Evolutionary conservation across 2,888 invertebrate genomes (phyloP).

Genomic region (Argyresthia goedartella): DNA sequence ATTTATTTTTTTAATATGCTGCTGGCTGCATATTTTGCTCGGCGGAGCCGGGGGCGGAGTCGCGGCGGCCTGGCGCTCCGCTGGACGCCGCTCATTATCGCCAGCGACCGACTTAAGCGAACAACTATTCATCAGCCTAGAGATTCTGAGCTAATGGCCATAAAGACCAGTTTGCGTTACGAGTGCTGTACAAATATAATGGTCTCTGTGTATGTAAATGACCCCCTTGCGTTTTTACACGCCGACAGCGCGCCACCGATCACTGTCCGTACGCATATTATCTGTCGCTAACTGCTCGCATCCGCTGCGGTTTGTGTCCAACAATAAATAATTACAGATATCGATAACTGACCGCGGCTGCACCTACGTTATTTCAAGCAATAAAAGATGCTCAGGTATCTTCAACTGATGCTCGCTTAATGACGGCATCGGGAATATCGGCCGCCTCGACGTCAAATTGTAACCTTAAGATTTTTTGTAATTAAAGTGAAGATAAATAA

Average conservation of each 20-base stretch:
- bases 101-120: conserved; percentile 8
- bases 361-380: conserved; percentile 29
- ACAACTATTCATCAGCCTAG: neutral
- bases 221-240: conserved; percentile 55
- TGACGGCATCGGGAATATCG: too few species aligned
- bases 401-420: neutral
- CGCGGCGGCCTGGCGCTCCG: conserved; percentile 23
- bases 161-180: neutral
- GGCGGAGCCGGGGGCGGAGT: conserved; percentile 24
- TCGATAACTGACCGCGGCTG: conserved; percentile 40
- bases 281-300: conserved; percentile 60
- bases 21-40: conserved; percentile 1
- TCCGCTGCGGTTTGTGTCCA: conserved; percentile 53
- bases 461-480: too few species aligned
- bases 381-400: conserved; percentile 32
- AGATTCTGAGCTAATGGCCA: neutral
- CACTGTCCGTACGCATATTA: conserved; percentile 54
- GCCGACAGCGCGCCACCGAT: conserved; percentile 45
- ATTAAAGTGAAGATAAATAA: too few species aligned
- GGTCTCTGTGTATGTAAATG: conserved; percentile 53
- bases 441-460: too few species aligned
- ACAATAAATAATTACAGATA: conserved; percentile 64
- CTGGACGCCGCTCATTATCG: conserved; percentile 52
- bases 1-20: neutral
- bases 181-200: too few species aligned